phyloP scores from a whole-genome alignment of 2,797 vertebrate genomes.

The Gallinago stenura region DNA sequence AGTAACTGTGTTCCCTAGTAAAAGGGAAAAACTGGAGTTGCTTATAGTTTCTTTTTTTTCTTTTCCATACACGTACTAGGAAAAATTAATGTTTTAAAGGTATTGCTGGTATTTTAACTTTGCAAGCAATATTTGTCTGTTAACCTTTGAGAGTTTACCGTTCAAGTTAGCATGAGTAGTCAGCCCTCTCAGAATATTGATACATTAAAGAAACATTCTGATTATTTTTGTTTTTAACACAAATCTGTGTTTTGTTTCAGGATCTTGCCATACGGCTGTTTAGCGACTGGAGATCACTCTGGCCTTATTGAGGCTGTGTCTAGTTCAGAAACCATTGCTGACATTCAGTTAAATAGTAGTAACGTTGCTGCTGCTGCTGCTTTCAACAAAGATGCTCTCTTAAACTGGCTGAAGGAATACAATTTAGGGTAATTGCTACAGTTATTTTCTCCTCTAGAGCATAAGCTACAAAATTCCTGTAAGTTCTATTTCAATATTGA shows the following conservation, averaged over 20 bases:
- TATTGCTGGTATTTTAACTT: neutral
- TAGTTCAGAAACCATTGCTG: conserved; percentile 95
- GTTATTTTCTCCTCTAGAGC: neutral
- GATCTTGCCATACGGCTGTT: conserved; percentile 95
- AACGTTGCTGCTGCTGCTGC: conserved; percentile 96
- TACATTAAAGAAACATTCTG: neutral
- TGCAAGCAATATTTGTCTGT: neutral
- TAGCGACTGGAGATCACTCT: conserved; percentile 96
- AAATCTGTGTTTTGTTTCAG: conserved; percentile 74
- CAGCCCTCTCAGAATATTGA: neutral
- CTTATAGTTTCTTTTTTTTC: neutral
- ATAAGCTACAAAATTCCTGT: neutral
- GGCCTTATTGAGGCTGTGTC: conserved; percentile 98
- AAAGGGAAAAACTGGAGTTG: neutral
- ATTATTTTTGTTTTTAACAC: neutral
- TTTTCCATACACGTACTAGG: too few relatives aligned
- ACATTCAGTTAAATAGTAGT: conserved; percentile 97
- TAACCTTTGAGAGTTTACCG: neutral
- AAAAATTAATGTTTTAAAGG: neutral
- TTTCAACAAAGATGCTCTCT: conserved; percentile 97
- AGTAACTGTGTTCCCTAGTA: neutral
- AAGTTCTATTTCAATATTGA: neutral
- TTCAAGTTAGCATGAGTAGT: neutral
- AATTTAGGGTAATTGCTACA: conserved; percentile 89
- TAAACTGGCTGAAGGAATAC: conserved; percentile 98